Evolutionary conservation across 2,888 invertebrate genomes (phyloP).

Genomic region (Agriopis marginaria): DNA sequence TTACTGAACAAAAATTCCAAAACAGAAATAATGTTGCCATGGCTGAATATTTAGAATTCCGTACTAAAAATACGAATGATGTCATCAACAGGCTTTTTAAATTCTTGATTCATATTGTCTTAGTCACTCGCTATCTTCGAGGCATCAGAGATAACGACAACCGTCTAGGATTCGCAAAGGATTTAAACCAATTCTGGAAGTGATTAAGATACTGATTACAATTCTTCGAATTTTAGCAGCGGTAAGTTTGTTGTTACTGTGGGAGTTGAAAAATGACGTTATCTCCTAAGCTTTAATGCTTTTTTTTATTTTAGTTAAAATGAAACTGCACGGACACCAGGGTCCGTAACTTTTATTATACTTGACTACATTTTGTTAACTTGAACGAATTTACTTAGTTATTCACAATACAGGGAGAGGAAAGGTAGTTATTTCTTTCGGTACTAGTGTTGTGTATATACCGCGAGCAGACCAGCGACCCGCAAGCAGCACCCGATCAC

Average conservation of each 20-base stretch:
- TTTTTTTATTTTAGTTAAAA: too few relatives aligned
- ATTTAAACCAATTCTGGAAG: slow-evolving; percentile 8
- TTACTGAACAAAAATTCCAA: too few relatives aligned
- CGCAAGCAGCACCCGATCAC: too few relatives aligned
- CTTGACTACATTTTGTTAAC: too few relatives aligned
- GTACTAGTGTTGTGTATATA: too few relatives aligned
- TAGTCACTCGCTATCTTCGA: slow-evolving; percentile 17
- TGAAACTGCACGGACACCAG: too few relatives aligned
- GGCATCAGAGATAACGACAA: slow-evolving; percentile 14
- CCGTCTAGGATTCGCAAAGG: slow-evolving; percentile 23
- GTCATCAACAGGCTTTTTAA: slow-evolving; percentile 3
- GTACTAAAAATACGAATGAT: slow-evolving; percentile 4
- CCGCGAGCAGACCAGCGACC: too few relatives aligned
- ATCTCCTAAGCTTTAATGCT: neutral
- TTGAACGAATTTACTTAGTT: too few relatives aligned
- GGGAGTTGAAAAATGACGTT: neutral
- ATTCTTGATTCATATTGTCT: slow-evolving; percentile 29
- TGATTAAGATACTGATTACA: slow-evolving; percentile 5
- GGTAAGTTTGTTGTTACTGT: neutral
- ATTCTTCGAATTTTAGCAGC: slow-evolving; percentile 20
- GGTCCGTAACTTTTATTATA: too few relatives aligned
- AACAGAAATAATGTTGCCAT: neutral
- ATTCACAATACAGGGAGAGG: too few relatives aligned
- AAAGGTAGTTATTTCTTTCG: too few relatives aligned
- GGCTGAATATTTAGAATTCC: neutral